Evolutionary conservation across 2,888 invertebrate genomes (phyloP).

Genomic region (Nomada fucata): DNA sequence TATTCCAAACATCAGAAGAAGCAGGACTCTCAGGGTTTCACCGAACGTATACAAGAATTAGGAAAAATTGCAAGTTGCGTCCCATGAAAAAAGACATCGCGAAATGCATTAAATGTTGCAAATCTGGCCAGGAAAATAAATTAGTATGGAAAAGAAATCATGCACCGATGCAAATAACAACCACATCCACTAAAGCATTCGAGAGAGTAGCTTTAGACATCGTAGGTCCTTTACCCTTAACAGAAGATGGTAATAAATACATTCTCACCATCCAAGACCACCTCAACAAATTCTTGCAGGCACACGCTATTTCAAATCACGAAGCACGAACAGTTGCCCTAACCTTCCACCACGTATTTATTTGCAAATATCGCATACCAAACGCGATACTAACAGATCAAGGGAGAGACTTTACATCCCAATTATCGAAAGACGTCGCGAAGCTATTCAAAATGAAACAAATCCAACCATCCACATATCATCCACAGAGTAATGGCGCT

Average conservation of each 20-base stretch:
- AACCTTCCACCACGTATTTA: neutral
- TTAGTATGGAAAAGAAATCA: neutral
- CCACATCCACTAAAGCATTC: neutral
- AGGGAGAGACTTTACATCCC: neutral
- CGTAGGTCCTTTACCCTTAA: slow-evolving; percentile 5
- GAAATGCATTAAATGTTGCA: neutral
- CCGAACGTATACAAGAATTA: neutral
- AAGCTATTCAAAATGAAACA: slow-evolving; percentile 6
- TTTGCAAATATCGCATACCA: neutral
- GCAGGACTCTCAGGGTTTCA: too few species aligned
- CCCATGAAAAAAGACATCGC: neutral
- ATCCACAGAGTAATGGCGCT: slow-evolving; percentile 7
- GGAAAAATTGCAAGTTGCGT: neutral
- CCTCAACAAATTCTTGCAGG: neutral
- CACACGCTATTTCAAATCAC: neutral
- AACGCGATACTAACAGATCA: slow-evolving; percentile 1
- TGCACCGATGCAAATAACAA: slow-evolving; percentile 1
- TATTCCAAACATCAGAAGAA: too few species aligned
- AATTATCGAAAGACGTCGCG: neutral
- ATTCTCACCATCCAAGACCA: slow-evolving; percentile 6
- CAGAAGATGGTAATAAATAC: slow-evolving; percentile 1
- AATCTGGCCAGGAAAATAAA: neutral
- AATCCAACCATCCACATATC: neutral
- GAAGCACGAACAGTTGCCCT: neutral
- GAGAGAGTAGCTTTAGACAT: neutral